Evolutionary conservation across 2,113 vertebrate genomes (phyloP).

Genomic region (Peucedramus taeniatus): DNA sequence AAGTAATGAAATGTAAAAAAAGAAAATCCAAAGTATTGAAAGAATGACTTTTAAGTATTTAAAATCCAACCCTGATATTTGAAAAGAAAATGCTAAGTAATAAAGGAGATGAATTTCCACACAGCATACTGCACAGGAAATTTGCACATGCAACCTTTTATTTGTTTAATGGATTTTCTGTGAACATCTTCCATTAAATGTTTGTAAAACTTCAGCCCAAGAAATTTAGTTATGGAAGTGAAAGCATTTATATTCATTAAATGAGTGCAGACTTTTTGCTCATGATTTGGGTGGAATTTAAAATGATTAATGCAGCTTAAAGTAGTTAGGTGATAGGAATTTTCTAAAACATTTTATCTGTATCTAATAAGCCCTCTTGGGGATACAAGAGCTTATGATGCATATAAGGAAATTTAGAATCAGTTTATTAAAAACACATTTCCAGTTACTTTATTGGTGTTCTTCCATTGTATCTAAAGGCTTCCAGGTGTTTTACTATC

Average conservation of each 20-base stretch:
- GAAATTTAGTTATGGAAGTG: conserved; percentile 42
- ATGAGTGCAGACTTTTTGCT: conserved; percentile 36
- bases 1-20: background rate
- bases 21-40: background rate
- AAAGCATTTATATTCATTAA: conserved; percentile 64
- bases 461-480: conserved; percentile 9
- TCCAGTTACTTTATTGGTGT: conserved; percentile 22
- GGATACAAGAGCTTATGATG: conserved; percentile 52
- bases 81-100: conserved; percentile 58
- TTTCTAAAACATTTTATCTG: conserved; percentile 62
- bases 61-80: conserved; percentile 49
- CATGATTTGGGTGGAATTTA: conserved; percentile 59
- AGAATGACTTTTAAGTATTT: conserved; percentile 12
- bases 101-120: conserved; percentile 31
- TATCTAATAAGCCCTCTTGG: conserved; percentile 61
- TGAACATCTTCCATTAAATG: conserved; percentile 16
- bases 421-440: conserved; percentile 63
- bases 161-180: conserved; percentile 60
- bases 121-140: conserved; percentile 10
- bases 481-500: background rate
- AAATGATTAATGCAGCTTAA: conserved; percentile 65
- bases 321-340: conserved; percentile 48
- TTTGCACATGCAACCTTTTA: conserved; percentile 36
- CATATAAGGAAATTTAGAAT: conserved; percentile 34
- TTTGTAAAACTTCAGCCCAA: conserved; percentile 53